Evolutionary conservation across 2,797 vertebrate genomes (phyloP), one percentile per base, ranked within the genome.

Genomic region (Simalia tracyae): DNA sequence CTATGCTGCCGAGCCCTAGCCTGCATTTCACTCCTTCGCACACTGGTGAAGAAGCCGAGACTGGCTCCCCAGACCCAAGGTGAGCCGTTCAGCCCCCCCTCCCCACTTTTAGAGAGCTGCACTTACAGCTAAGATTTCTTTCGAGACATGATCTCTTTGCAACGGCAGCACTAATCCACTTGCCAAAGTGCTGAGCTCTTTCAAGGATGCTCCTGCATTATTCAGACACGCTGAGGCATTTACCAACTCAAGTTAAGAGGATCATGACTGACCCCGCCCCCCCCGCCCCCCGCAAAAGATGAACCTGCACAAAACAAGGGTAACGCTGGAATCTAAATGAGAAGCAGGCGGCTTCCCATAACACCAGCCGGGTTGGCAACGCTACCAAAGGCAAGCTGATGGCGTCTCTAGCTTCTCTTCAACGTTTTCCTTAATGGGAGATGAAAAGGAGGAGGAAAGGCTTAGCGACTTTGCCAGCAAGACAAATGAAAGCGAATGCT

Each of bases 1-100:
- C 2, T 19, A 0, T 0, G 2, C 24, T 22, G 28, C 5, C 28
- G 15, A 10, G 24, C 2, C 11, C 10, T 15, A 7, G 10, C 12
- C 14, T 5, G 19, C 26, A 11, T 36, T 57, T 81, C 5, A 6
- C 26, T 54, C 46, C 61, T 56, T 5, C 28, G 19, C 19, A 12
- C 24, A 12, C 61, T 17, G 42, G 24, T 9, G 2, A 28, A 28
- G 60, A n/a, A 66, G 31, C 12, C 61, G 14, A 12, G 2, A 7
- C 2, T 12, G 17, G 57, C 46, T 31, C 22, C 1, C 15, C 12
- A 63, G 86, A 50, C 31, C 28, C 5, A 4, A 24, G 36, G 3
- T 14, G 17, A 42, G 28, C 50, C 50, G 1, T 8, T 54, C 50
- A 54, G 50, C 50, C 50, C 36, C 36, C 36, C 36, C 36, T 2